Evolutionary conservation across 2,113 vertebrate species (phyloP).

Genomic region (Orthonyx spaldingii): DNA sequence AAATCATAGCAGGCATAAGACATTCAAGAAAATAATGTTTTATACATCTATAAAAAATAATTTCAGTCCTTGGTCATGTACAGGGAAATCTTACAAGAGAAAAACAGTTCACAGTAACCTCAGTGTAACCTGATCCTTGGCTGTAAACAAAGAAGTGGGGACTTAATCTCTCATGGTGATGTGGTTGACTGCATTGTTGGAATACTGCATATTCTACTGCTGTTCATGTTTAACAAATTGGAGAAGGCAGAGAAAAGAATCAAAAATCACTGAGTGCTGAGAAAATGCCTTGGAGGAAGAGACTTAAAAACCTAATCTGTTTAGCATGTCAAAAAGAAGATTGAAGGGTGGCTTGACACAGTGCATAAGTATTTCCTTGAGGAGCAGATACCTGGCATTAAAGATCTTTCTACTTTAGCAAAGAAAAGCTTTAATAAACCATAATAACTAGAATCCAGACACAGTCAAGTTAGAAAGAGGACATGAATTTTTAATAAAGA

Average conservation of each 20-base stretch:
- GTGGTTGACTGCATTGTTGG: neutral
- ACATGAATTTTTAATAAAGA: neutral
- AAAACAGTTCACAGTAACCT: neutral
- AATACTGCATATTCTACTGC: neutral
- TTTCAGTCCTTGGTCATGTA: neutral
- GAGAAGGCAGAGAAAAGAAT: neutral
- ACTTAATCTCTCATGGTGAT: neutral
- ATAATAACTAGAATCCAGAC: neutral
- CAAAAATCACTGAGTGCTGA: neutral
- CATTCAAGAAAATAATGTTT: neutral
- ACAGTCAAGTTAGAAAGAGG: neutral
- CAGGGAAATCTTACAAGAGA: neutral
- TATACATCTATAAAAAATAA: neutral
- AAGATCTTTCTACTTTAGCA: neutral
- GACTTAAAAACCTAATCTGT: slow-evolving; percentile 25
- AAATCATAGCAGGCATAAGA: neutral
- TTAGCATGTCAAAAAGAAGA: slow-evolving; percentile 34
- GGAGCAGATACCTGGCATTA: neutral
- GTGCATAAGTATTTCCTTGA: neutral
- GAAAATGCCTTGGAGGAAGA: slow-evolving; percentile 21
- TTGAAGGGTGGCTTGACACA: neutral
- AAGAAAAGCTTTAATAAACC: slow-evolving; percentile 8
- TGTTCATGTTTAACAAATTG: neutral
- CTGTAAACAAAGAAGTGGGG: neutral
- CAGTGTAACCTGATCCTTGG: neutral